Percentiles rank a stretch among this genome's conserved stretches.
Conservation (phyloP, 2,888 invertebrate species). For the Drosophila merina region DNA sequence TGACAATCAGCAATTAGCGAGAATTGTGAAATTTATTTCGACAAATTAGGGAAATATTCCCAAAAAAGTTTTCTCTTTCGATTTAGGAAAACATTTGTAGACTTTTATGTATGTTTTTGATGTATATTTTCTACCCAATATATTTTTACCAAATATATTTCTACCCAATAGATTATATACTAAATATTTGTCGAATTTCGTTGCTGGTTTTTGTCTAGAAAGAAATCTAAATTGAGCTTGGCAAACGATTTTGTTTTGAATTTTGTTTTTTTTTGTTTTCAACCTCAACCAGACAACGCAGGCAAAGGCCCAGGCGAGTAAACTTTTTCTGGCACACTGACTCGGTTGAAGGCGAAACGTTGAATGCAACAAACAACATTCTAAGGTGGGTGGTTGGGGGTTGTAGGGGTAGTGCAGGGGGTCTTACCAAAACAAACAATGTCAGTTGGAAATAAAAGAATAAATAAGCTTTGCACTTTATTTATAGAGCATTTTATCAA, state of each 20-base stretch:
- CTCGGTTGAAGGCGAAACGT: constrained; percentile 73
- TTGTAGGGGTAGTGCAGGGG: neutral
- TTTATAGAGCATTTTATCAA: neutral
- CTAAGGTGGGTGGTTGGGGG: constrained; percentile 21
- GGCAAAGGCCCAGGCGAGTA: constrained; percentile 59
- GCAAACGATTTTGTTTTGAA: constrained; percentile 32
- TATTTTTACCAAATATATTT: neutral
- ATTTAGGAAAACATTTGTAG: constrained; percentile 32
- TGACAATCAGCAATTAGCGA: constrained; percentile 20
- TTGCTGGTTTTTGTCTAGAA: constrained; percentile 29
- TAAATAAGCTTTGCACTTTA: constrained; percentile 1
- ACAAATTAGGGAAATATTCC: constrained; percentile 10
- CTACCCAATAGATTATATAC: neutral
- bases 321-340: constrained; percentile 82
- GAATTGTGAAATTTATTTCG: constrained; percentile 14
- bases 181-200: constrained; percentile 5
- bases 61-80: constrained; percentile 10
- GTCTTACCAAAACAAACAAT: constrained; percentile 21
- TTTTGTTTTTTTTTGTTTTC: constrained; percentile 32
- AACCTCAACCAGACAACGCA: constrained; percentile 3
- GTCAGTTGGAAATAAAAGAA: too few species aligned
- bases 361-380: constrained; percentile 53
- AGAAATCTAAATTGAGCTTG: constrained; percentile 40
- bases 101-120: neutral
- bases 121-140: neutral